Base-by-base conservation (phyloP, 1,140 invertebrate species). In the Drosophila athabasca region DNA sequence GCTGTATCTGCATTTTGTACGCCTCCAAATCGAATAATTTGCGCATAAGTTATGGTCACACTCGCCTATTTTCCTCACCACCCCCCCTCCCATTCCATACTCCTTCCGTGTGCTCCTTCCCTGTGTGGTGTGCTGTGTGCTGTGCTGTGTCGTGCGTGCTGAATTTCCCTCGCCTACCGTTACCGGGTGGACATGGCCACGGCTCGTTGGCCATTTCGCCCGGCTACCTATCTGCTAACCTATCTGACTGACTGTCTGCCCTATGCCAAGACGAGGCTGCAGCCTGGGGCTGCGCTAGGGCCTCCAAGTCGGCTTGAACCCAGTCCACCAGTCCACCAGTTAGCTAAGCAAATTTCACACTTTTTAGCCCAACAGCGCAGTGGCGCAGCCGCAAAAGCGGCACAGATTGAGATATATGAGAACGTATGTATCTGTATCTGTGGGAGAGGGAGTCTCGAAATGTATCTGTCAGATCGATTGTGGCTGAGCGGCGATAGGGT, bases 21-120 rank as follows among this genome's bases (percentile, higher is more conserved):
- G 73, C 73, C 73, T 76, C 64, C 64, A 76, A 76, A 76, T 76
- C 73, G 64, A 76, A 76, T 76, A 59, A 76, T 76, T 76, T 76
- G 64, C 73, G 72, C 73, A 76, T 76, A 76, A 76, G 73, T 76
- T 76, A 76, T 76, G 73, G 73, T 76, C 73, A 76, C 73, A 76
- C 44, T 76, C 67, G 71, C 62, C 66, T 69, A 70, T 70, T 70
- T 69, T 45, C 11, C 11, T n/a, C 17, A 19, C 0, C 17, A 0
- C 11, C 59, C 58, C 59, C 58, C 49, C 44, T 24, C 59, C 43
- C 59, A 59, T 50, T 15, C 51, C 51, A 50, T 41, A 26, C 24
- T 26, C 24, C 24, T 4, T 50, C 26, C 3, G n/a, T n/a, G n/a
- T n/a, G n/a, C 26, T 13, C 1, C 55, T 60, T 55, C 11, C 35